These are phyloP conservation scores for Teinopalpus imperialis DNA, from an alignment of 2,888 invertebrate genomes.

Conservation along the genomic window DNA sequence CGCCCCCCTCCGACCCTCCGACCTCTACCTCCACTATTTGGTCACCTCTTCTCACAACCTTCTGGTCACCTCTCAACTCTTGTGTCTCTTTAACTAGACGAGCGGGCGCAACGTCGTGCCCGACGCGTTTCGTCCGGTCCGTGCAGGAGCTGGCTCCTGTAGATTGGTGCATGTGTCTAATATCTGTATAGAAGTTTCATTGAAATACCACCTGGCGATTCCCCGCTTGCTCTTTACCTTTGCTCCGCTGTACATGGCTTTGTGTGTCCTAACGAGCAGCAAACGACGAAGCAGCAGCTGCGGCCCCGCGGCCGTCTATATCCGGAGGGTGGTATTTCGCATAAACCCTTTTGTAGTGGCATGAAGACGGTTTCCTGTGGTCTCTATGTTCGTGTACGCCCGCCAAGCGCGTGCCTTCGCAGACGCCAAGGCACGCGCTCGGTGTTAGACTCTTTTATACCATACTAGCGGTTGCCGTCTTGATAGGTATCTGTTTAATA, in stretches of 20 bases:
- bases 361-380: slow-evolving; percentile 47
- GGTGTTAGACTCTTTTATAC: slow-evolving; percentile 40
- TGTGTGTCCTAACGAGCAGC: slow-evolving; percentile 55
- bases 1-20: slow-evolving; percentile 38
- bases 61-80: slow-evolving; percentile 53
- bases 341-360: slow-evolving; percentile 69
- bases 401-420: slow-evolving; percentile 45
- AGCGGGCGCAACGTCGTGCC: slow-evolving; percentile 27
- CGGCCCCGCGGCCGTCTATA: slow-evolving; percentile 17
- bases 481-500: slow-evolving; percentile 59
- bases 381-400: slow-evolving; percentile 40
- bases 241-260: slow-evolving; percentile 33
- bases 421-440: slow-evolving; percentile 37
- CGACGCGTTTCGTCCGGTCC: slow-evolving; percentile 40
- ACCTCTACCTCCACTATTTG: slow-evolving; percentile 36
- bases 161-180: slow-evolving; percentile 67
- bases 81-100: slow-evolving; percentile 39
- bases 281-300: slow-evolving; percentile 38
- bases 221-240: slow-evolving; percentile 36
- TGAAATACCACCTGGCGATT: slow-evolving; percentile 73
- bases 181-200: slow-evolving; percentile 59
- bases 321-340: slow-evolving; percentile 66
- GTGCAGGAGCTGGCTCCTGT: slow-evolving; percentile 40
- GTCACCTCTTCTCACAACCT: slow-evolving; percentile 43
- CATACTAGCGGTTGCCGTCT: slow-evolving; percentile 49